A percentile compares a stretch with the other conserved stretches of the same genome.
phyloP scores from a whole-genome alignment of 2,888 invertebrate genomes.

The Candidula unifasciata region DNA sequence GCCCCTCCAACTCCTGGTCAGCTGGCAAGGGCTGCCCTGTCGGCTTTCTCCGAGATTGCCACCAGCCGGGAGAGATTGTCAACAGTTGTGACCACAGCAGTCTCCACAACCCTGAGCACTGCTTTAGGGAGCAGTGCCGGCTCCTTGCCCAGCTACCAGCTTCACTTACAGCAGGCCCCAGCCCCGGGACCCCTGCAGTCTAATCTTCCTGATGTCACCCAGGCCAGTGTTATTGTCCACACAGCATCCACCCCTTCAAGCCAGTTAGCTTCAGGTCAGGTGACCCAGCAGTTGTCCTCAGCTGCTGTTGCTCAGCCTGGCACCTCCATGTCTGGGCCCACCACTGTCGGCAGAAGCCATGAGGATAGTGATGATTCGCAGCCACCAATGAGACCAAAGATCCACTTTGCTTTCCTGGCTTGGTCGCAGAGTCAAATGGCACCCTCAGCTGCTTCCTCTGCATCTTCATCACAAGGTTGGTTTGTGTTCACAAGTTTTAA shows the following conservation, averaged over 20 bases:
- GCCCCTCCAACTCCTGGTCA: constrained; percentile 39
- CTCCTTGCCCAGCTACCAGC: constrained; percentile 39
- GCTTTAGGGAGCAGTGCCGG: constrained; percentile 54
- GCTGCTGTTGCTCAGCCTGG: background rate
- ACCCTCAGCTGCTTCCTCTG: constrained; percentile 29
- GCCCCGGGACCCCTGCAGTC: background rate
- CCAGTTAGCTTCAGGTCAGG: constrained; percentile 58
- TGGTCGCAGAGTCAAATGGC: constrained; percentile 41
- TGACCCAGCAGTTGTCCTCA: background rate
- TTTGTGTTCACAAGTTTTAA: constrained; percentile 40
- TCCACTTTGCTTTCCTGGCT: constrained; percentile 49
- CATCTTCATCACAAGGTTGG: constrained; percentile 42
- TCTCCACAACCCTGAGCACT: constrained; percentile 39
- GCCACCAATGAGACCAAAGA: constrained; percentile 51
- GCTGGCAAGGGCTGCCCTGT: constrained; percentile 46
- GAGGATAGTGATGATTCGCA: constrained; percentile 50
- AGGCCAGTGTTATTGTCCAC: constrained; percentile 77
- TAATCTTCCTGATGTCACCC: constrained; percentile 58
- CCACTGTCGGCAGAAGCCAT: constrained; percentile 54
- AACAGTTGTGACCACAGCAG: constrained; percentile 26
- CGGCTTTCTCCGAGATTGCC: constrained; percentile 51
- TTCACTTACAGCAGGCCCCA: constrained; percentile 16
- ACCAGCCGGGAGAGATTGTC: constrained; percentile 41
- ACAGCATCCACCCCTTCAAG: constrained; percentile 64
- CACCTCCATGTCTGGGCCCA: background rate